A percentile compares a stretch with the other conserved stretches of the same genome.
phyloP scores from a whole-genome alignment of 2,113 vertebrate species.

The Grantiella picta region DNA sequence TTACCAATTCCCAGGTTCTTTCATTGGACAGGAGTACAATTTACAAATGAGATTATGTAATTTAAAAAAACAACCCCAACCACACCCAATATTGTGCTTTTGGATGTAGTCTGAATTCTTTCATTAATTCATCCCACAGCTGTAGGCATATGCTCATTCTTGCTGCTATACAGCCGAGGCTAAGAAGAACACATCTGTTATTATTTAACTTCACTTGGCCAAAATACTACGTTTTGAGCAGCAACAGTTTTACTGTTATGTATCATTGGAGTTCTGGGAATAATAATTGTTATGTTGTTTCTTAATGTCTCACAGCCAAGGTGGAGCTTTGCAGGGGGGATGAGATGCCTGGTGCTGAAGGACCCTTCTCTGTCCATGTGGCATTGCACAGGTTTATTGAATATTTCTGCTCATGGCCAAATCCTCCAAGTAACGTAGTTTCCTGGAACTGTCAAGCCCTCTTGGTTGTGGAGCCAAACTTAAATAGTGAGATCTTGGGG shows the following conservation, averaged over 20 bases:
- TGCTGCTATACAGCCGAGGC: not conserved
- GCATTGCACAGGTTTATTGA: not conserved
- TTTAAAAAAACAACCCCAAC: not conserved
- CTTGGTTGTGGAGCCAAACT: not conserved
- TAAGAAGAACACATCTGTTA: constrained; percentile 57
- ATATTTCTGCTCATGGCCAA: not conserved
- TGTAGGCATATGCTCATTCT: not conserved
- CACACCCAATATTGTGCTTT: not conserved
- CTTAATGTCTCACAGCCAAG: not conserved
- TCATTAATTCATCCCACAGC: not conserved
- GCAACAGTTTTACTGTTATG: not conserved
- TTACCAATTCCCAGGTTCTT: not conserved
- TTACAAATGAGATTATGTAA: not conserved
- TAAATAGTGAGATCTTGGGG: not conserved
- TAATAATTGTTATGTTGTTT: not conserved
- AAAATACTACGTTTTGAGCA: constrained; percentile 4
- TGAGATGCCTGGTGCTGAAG: not conserved
- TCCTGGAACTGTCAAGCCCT: not conserved
- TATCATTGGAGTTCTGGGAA: not conserved
- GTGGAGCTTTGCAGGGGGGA: not conserved
- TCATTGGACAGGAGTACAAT: not conserved
- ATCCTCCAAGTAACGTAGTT: not conserved
- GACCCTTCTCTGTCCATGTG: not conserved
- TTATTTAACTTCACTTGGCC: constrained; percentile 24
- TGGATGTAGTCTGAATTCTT: not conserved